phyloP scores from a whole-genome alignment of 2,113 vertebrate genomes.

The Aegotheles bennettii region DNA sequence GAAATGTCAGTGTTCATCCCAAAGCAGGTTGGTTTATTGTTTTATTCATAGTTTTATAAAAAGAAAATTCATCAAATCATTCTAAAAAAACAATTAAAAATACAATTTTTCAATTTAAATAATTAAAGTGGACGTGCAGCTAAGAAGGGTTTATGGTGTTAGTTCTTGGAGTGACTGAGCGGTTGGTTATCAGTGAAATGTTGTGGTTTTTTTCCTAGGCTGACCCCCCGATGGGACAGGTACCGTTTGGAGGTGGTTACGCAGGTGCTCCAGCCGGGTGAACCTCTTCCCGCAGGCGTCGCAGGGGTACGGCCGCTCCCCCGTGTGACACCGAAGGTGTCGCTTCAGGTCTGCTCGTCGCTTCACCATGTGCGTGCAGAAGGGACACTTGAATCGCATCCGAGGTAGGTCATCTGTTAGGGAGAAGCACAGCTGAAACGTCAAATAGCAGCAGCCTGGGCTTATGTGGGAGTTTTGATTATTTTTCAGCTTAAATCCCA shows the following conservation, averaged over 20 bases:
- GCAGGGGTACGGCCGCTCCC: constrained; percentile 92
- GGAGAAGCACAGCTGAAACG: background rate
- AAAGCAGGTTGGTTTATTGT: no score
- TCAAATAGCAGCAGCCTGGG: background rate
- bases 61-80: background rate
- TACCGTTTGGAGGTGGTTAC: constrained; percentile 93
- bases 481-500: no score
- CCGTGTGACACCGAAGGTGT: constrained; percentile 93
- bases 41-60: no score
- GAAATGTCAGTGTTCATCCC: background rate
- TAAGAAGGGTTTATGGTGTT: background rate
- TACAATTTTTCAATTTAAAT: background rate
- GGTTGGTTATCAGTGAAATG: background rate
- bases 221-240: background rate
- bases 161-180: background rate
- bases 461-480: no score
- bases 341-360: constrained; percentile 93
- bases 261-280: constrained; percentile 91
- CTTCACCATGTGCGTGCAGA: constrained; percentile 94
- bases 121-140: background rate
- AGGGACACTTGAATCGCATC: constrained; percentile 92
- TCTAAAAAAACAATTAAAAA: background rate
- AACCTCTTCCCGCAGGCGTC: constrained; percentile 94
- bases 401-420: constrained; percentile 82
- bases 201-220: background rate